Evolutionary conservation across 2,113 vertebrate species (phyloP).

Genomic region (Procavia capensis): DNA sequence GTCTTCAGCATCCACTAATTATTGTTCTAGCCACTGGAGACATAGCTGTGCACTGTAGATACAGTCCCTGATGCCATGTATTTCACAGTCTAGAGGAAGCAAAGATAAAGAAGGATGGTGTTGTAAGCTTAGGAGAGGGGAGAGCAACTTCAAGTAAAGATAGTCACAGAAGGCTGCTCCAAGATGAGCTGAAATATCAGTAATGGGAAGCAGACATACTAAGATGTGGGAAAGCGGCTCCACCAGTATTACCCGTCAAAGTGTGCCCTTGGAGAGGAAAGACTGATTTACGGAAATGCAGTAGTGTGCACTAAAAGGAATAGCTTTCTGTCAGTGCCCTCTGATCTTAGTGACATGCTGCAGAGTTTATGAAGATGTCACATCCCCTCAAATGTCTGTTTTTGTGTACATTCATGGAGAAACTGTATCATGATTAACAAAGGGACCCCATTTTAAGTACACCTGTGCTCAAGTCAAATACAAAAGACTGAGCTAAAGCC

Average conservation of each 20-base stretch:
- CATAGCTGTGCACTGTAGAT: not conserved
- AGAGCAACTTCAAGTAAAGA: not conserved
- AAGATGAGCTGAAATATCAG: not conserved
- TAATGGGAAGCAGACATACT: not conserved
- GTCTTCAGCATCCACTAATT: not conserved
- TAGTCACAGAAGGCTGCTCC: not conserved
- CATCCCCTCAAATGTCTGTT: not conserved
- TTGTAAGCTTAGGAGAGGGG: too few relatives aligned
- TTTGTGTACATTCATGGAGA: not conserved
- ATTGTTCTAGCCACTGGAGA: not conserved
- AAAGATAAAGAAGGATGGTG: not conserved
- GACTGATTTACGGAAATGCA: not conserved
- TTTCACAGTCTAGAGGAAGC: not conserved
- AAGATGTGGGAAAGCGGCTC: not conserved
- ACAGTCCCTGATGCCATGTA: not conserved
- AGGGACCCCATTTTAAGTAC: not conserved
- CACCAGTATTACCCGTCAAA: not conserved
- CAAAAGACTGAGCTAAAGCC: not conserved
- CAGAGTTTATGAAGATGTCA: not conserved
- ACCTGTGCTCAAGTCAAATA: not conserved
- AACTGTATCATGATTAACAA: not conserved
- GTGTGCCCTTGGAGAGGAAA: not conserved
- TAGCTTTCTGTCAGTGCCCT: not conserved
- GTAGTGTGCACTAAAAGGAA: too few relatives aligned
- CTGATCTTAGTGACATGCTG: not conserved